phyloP scores from a whole-genome alignment of 64 coral and sea anemone genomes.

The Pocillopora verrucosa region DNA sequence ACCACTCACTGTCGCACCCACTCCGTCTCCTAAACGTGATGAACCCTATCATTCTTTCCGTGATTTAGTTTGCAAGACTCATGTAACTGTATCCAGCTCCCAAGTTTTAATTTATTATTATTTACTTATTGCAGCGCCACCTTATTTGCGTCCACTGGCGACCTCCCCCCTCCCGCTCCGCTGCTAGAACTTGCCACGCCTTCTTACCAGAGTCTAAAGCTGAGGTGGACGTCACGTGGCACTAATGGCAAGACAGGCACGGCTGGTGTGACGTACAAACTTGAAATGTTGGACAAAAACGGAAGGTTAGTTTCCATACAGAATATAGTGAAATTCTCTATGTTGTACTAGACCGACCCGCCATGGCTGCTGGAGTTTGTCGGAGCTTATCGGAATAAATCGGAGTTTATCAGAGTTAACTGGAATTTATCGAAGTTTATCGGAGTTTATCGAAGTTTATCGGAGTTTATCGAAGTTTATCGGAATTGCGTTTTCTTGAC shows the following conservation, averaged over 20 bases:
- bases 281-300: constrained; percentile 78
- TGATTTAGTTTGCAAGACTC: too few relatives aligned
- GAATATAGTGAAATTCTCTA: background rate
- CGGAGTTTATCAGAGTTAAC: too few relatives aligned
- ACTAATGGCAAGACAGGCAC: constrained; percentile 30
- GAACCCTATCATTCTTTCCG: too few relatives aligned
- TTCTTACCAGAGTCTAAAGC: constrained; percentile 83
- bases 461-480: too few relatives aligned
- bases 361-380: background rate
- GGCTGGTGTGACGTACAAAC: constrained; percentile 67
- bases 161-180: constrained; percentile 75
- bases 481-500: too few relatives aligned
- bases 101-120: background rate
- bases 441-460: too few relatives aligned
- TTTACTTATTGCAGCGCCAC: constrained; percentile 21
- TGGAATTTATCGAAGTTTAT: too few relatives aligned
- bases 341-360: background rate
- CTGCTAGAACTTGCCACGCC: constrained; percentile 67
- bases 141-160: constrained; percentile 53
- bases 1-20: too few relatives aligned
- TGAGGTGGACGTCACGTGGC: constrained; percentile 59
- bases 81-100: too few relatives aligned
- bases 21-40: too few relatives aligned
- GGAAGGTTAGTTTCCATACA: constrained; percentile 51
- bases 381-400: too few relatives aligned